Conservation (phyloP, 2,113 vertebrate species). For the Notarius lentiginosus region DNA sequence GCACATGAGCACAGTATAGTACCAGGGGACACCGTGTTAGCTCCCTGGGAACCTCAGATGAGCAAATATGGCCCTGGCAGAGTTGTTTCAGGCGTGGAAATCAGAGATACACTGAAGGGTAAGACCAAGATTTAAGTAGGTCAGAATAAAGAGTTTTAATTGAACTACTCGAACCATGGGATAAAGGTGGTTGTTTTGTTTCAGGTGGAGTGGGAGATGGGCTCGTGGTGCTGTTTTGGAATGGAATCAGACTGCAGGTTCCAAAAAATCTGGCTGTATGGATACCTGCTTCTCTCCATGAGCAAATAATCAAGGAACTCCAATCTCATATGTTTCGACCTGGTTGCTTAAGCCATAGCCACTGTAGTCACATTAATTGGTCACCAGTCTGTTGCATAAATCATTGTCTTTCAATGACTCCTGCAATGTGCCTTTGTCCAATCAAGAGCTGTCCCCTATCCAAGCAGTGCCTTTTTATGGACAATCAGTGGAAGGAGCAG, state of each 20-base stretch:
- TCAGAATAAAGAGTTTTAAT: neutral
- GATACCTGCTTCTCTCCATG: constrained; percentile 72
- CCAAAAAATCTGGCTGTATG: constrained; percentile 67
- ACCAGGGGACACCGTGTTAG: constrained; percentile 83
- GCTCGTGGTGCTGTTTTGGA: constrained; percentile 82
- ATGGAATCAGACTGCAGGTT: constrained; percentile 69
- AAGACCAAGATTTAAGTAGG: constrained; percentile 33
- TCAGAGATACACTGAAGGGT: constrained; percentile 71
- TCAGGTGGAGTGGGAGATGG: constrained; percentile 70
- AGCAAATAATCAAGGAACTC: constrained; percentile 72
- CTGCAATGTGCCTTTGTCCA: constrained; percentile 38
- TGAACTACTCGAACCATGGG: neutral
- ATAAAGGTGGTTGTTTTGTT: neutral
- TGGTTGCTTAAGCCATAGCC: constrained; percentile 19
- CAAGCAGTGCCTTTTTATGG: constrained; percentile 41
- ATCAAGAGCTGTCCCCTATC: constrained; percentile 56
- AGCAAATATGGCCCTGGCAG: constrained; percentile 79
- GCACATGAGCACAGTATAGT: constrained; percentile 61
- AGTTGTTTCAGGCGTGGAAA: constrained; percentile 68
- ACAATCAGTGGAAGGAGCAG: constrained; percentile 46
- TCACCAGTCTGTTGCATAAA: constrained; percentile 46
- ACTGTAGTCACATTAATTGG: constrained; percentile 12
- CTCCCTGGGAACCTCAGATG: constrained; percentile 75
- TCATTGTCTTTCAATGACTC: constrained; percentile 35
- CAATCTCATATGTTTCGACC: constrained; percentile 37